Evolutionary conservation across 2,888 invertebrate genomes (phyloP).

Genomic region (Steinernema hermaphroditum): DNA sequence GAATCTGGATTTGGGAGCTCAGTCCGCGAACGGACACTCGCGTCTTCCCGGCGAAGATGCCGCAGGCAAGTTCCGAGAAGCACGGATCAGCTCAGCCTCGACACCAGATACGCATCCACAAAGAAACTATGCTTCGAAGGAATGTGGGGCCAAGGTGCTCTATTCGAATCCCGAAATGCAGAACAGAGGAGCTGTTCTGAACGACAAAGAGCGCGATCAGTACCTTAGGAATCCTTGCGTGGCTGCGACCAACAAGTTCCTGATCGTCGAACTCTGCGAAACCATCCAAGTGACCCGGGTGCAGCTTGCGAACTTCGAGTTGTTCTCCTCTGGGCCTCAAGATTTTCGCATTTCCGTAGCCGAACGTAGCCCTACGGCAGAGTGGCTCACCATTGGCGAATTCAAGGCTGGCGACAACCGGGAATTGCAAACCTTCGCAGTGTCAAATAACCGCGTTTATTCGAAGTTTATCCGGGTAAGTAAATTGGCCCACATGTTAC

Average conservation of each 20-base stretch:
- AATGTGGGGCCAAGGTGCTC: slow-evolving; percentile 95
- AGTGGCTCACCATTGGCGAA: slow-evolving; percentile 86
- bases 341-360: slow-evolving; percentile 82
- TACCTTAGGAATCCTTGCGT: slow-evolving; percentile 96
- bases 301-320: slow-evolving; percentile 93
- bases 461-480: slow-evolving; percentile 83
- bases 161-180: slow-evolving; percentile 88
- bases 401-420: slow-evolving; percentile 79
- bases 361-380: slow-evolving; percentile 85
- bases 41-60: background rate
- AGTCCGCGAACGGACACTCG: background rate
- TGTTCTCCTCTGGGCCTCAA: slow-evolving; percentile 94
- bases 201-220: slow-evolving; percentile 78
- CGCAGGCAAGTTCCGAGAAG: background rate
- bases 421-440: slow-evolving; percentile 56
- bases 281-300: slow-evolving; percentile 83
- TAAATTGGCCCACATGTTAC: background rate
- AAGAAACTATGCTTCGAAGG: slow-evolving; percentile 90
- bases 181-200: slow-evolving; percentile 79
- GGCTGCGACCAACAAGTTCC: slow-evolving; percentile 70
- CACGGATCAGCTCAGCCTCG: background rate
- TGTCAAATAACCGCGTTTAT: slow-evolving; percentile 75
- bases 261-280: slow-evolving; percentile 95
- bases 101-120: background rate
- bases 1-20: background rate